Evolutionary conservation across 2,888 invertebrate species (phyloP).

Genomic region (Abrostola tripartita): DNA sequence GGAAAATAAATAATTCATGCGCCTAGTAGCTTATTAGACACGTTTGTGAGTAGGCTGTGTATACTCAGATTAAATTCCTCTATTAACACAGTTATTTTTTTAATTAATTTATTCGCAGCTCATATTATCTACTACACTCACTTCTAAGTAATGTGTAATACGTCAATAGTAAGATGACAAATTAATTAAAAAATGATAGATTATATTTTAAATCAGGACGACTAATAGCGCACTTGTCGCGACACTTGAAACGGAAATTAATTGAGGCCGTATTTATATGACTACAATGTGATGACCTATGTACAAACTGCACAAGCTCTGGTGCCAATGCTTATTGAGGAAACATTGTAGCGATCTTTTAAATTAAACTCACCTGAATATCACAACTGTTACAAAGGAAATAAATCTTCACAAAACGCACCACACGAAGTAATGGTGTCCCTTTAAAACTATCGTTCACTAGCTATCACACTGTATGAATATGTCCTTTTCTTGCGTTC

Average conservation of each 20-base stretch:
- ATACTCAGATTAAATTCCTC: slow-evolving; percentile 19
- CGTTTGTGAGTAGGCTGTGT: slow-evolving; percentile 6
- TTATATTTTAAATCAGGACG: slow-evolving; percentile 53
- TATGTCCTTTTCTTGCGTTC: slow-evolving; percentile 71
- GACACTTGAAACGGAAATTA: slow-evolving; percentile 58
- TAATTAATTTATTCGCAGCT: slow-evolving; percentile 36
- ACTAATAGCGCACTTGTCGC: slow-evolving; percentile 38
- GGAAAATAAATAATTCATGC: slow-evolving; percentile 43
- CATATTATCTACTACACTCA: slow-evolving; percentile 16
- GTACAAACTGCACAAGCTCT: slow-evolving; percentile 5
- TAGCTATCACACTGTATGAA: slow-evolving; percentile 70
- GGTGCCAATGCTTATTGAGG: slow-evolving; percentile 25
- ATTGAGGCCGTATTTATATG: slow-evolving; percentile 59
- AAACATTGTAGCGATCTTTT: slow-evolving; percentile 38
- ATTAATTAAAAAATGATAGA: slow-evolving; percentile 32
- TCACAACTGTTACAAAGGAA: slow-evolving; percentile 60
- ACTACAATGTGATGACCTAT: slow-evolving; percentile 43
- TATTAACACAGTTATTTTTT: slow-evolving; percentile 35
- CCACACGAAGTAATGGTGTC: slow-evolving; percentile 62
- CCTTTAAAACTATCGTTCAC: slow-evolving; percentile 64
- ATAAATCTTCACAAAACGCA: slow-evolving; percentile 60
- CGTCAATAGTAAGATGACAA: slow-evolving; percentile 29
- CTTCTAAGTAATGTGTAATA: slow-evolving; percentile 24
- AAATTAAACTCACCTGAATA: slow-evolving; percentile 69
- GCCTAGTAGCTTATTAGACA: slow-evolving; percentile 11